Evolutionary conservation across 2,888 invertebrate genomes (phyloP).

Genomic region (Ornithoptera alexandrae): DNA sequence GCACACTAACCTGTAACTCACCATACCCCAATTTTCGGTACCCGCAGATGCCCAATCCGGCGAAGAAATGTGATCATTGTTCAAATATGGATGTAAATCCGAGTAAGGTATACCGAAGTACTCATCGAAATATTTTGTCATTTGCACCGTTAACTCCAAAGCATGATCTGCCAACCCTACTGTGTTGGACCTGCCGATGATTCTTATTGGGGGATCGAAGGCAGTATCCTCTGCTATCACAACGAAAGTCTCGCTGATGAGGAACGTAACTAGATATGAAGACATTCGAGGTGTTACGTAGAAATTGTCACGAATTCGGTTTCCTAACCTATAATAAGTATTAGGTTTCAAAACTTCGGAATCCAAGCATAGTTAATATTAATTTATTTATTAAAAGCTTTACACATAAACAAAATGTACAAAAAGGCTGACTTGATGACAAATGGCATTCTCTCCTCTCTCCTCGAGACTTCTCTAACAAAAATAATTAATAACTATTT

Average conservation of each 20-base stretch:
- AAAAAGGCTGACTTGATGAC: no score
- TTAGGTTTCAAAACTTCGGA: not conserved
- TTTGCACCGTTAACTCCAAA: constrained; percentile 56
- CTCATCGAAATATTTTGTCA: constrained; percentile 63
- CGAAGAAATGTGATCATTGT: constrained; percentile 69
- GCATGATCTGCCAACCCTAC: constrained; percentile 55
- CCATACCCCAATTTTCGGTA: constrained; percentile 76
- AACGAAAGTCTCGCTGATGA: constrained; percentile 80
- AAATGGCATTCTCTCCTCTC: no score
- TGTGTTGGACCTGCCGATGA: constrained; percentile 70
- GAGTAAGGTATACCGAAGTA: constrained; percentile 64
- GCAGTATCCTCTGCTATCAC: constrained; percentile 61
- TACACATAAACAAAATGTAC: no score
- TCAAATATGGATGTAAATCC: constrained; percentile 54
- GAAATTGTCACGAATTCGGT: constrained; percentile 61
- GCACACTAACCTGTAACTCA: constrained; percentile 64
- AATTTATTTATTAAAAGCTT: no score
- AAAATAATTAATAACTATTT: no score
- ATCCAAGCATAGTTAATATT: not conserved
- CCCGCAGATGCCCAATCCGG: constrained; percentile 76
- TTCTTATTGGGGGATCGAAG: constrained; percentile 60
- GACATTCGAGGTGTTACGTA: constrained; percentile 84
- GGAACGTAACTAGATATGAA: constrained; percentile 91
- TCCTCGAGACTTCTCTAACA: no score
- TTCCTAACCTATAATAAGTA: constrained; percentile 39